Evolutionary conservation across 30 jellyfish, hydroid and myxozoan species (phyloP).

Genomic region (Pseudorhiza aurosa): DNA sequence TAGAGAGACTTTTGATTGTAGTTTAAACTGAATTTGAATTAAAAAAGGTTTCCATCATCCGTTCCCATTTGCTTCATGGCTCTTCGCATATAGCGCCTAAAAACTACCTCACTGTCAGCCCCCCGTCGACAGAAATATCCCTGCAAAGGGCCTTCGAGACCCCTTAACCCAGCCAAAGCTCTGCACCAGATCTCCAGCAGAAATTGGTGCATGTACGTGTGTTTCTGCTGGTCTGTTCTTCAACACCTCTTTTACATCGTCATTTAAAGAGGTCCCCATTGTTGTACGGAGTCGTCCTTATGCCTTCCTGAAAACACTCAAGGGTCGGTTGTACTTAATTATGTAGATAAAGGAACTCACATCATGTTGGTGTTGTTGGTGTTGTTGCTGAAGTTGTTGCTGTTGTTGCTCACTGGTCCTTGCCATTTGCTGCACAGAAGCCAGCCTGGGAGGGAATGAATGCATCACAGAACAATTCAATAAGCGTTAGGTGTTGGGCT

Average conservation of each 20-base stretch:
- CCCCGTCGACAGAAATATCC: too few relatives aligned
- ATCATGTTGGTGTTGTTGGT: conserved; percentile 23
- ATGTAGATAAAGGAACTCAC: neutral
- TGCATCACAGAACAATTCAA: neutral
- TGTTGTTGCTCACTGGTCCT: conserved; percentile 42
- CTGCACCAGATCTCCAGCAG: too few relatives aligned
- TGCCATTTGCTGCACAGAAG: conserved; percentile 70
- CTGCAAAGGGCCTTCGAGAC: too few relatives aligned
- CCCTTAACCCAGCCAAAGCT: too few relatives aligned
- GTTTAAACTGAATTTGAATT: too few relatives aligned
- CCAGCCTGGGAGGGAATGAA: conserved; percentile 23
- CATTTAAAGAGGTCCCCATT: too few relatives aligned
- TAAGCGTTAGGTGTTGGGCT: neutral
- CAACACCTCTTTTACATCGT: too few relatives aligned
- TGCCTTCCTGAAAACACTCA: neutral
- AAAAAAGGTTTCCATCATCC: too few relatives aligned
- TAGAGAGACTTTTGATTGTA: too few relatives aligned
- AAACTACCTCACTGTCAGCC: too few relatives aligned
- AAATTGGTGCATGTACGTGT: neutral
- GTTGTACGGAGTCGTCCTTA: neutral
- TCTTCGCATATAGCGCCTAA: too few relatives aligned
- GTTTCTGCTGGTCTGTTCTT: neutral
- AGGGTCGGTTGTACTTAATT: neutral
- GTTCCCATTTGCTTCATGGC: too few relatives aligned
- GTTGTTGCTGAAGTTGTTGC: conserved; percentile 3